A percentile compares a stretch with the other conserved stretches of the same genome.
These are phyloP conservation scores for Euproctis similis DNA, from an alignment of 2,888 invertebrate species.

Conservation along the genomic window DNA sequence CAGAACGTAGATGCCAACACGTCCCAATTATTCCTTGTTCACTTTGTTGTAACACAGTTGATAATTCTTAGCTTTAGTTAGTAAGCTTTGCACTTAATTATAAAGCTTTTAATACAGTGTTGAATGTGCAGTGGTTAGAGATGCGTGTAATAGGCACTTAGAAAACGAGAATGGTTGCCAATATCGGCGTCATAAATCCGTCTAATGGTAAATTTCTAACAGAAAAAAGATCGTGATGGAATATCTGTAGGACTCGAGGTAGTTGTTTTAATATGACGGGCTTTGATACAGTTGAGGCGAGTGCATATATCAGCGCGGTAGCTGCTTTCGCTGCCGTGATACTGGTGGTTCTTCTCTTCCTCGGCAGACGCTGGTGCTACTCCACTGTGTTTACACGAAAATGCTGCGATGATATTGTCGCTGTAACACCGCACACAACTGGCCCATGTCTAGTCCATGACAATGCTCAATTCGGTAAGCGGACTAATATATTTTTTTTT, in stretches of 20 bases:
- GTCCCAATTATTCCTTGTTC: constrained; percentile 47
- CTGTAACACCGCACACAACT: constrained; percentile 58
- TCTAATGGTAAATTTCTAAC: constrained; percentile 61
- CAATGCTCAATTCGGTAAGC: constrained; percentile 65
- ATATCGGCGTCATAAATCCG: constrained; percentile 56
- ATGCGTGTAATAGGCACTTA: constrained; percentile 30
- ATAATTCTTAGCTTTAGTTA: constrained; percentile 13
- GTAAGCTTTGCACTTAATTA: too few species aligned
- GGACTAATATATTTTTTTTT: too few species aligned
- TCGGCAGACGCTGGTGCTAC: constrained; percentile 83
- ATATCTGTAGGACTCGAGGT: constrained; percentile 3
- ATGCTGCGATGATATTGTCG: constrained; percentile 59
- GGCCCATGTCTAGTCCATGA: constrained; percentile 50
- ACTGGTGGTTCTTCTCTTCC: constrained; percentile 89
- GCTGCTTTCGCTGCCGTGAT: constrained; percentile 88
- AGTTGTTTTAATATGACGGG: constrained; percentile 17
- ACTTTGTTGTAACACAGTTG: constrained; percentile 31
- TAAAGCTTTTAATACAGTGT: constrained; percentile 4
- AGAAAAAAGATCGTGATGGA: constrained; percentile 13
- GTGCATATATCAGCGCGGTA: constrained; percentile 91
- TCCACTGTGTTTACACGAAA: constrained; percentile 53
- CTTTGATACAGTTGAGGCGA: constrained; percentile 86
- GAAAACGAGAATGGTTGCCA: constrained; percentile 62
- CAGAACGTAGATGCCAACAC: constrained; percentile 56
- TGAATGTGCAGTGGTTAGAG: constrained; percentile 18